These are phyloP conservation scores for Trissolcus basalis DNA, from an alignment of 1,140 invertebrate genomes.

Conservation along the genomic window DNA sequence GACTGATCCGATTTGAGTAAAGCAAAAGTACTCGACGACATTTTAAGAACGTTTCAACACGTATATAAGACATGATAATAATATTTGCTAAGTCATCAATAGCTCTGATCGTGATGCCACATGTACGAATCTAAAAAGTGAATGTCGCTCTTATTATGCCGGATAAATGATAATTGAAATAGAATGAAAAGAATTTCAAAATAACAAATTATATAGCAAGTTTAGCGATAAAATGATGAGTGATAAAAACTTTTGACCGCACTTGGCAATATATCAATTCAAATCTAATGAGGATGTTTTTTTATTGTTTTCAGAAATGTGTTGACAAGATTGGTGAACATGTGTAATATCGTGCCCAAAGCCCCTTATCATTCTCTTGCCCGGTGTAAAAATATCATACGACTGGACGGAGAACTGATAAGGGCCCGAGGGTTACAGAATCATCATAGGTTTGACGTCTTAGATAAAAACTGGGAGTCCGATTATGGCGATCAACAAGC, in stretches of 20 bases:
- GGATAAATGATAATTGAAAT: background rate
- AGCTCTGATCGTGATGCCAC: slow-evolving; percentile 28
- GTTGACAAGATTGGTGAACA: too few relatives aligned
- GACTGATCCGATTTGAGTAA: slow-evolving; percentile 36
- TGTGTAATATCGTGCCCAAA: slow-evolving; percentile 69
- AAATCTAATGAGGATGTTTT: background rate
- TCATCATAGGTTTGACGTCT: slow-evolving; percentile 66
- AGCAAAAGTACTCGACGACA: slow-evolving; percentile 27
- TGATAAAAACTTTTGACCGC: too few relatives aligned
- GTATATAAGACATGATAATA: slow-evolving; percentile 33
- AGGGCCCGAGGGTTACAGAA: slow-evolving; percentile 81
- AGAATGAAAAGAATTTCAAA: too few relatives aligned
- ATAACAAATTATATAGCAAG: too few relatives aligned
- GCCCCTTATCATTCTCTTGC: slow-evolving; percentile 84
- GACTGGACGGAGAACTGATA: slow-evolving; percentile 87
- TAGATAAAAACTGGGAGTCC: slow-evolving; percentile 25
- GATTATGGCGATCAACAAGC: slow-evolving; percentile 5
- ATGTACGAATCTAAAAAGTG: slow-evolving; percentile 16
- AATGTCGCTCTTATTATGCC: background rate
- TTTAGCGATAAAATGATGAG: too few relatives aligned
- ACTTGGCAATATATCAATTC: too few relatives aligned
- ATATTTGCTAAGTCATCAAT: slow-evolving; percentile 50
- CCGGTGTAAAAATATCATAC: slow-evolving; percentile 79
- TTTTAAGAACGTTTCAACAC: slow-evolving; percentile 32
- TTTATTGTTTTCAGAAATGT: slow-evolving; percentile 24